phyloP scores from a whole-genome alignment of 2,797 vertebrate genomes.

The Poeciliopsis presidionis region DNA sequence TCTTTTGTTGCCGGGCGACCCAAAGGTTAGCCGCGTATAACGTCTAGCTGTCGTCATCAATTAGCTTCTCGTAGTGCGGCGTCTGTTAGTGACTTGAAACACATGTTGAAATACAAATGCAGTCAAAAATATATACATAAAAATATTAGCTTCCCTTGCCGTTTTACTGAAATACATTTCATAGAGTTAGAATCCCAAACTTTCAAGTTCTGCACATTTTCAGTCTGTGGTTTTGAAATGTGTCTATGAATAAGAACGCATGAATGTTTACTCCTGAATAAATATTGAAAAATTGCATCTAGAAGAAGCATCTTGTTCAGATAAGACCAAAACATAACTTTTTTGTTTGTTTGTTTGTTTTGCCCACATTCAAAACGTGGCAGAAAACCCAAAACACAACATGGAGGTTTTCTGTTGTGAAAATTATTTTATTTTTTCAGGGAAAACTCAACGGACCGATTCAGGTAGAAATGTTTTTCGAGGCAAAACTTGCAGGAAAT shows the following conservation, averaged over 20 bases:
- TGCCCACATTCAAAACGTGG: neutral
- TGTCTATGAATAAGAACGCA: neutral
- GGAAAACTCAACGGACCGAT: neutral
- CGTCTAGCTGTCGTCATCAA: slow-evolving; percentile 65
- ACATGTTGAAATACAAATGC: neutral
- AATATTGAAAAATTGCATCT: neutral
- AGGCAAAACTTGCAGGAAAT: neutral
- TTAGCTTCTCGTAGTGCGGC: slow-evolving; percentile 59
- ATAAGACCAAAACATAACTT: neutral
- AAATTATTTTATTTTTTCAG: neutral
- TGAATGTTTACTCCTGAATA: too few species aligned
- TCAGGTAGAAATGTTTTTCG: neutral
- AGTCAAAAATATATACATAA: neutral
- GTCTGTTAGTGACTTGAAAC: neutral
- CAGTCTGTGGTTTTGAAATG: neutral
- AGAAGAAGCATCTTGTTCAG: neutral
- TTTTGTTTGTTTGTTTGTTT: neutral
- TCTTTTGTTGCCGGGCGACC: slow-evolving; percentile 58
- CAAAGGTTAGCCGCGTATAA: slow-evolving; percentile 60
- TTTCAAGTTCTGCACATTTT: neutral
- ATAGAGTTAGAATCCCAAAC: neutral
- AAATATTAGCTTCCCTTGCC: neutral
- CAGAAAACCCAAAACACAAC: neutral
- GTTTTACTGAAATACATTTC: neutral
- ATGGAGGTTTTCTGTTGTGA: neutral